These are phyloP conservation scores for Strigops habroptila DNA, from an alignment of 2,113 vertebrate species.

Conservation along the genomic window DNA sequence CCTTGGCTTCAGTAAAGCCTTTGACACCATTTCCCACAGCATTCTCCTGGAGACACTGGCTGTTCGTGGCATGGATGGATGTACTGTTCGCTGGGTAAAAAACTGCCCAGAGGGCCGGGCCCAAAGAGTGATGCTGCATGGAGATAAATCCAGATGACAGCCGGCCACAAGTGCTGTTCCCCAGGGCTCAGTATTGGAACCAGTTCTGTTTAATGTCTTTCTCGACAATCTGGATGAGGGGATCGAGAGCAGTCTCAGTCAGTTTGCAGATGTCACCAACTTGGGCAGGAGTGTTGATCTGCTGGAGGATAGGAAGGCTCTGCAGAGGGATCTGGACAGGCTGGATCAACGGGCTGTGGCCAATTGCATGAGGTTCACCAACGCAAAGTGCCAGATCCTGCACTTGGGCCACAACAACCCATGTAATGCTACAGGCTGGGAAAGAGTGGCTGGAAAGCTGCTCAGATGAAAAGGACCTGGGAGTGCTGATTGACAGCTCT, in stretches of 20 bases:
- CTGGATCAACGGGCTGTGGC: too few relatives aligned
- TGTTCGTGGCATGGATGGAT: background rate
- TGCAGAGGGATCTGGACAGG: background rate
- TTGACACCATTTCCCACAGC: too few relatives aligned
- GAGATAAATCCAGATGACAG: background rate
- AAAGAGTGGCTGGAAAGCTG: background rate
- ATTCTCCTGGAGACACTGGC: too few relatives aligned
- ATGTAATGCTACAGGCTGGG: background rate
- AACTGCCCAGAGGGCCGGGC: background rate
- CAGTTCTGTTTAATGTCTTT: background rate
- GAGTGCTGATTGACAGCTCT: background rate
- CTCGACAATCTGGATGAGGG: background rate
- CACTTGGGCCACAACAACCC: background rate
- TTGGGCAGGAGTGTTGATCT: background rate
- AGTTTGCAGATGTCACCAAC: background rate
- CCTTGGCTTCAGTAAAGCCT: too few relatives aligned
- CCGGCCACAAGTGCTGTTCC: background rate
- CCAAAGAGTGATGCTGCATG: background rate
- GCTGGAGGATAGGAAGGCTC: too few relatives aligned
- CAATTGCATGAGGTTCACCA: background rate
- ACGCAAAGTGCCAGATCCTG: rapidly evolving
- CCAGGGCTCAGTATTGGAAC: background rate
- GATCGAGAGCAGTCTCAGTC: too few relatives aligned
- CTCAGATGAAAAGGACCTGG: rapidly evolving
- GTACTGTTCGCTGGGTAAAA: background rate